Base-by-base conservation (phyloP, 2,797 vertebrate species). In the Cyprinella venusta region DNA sequence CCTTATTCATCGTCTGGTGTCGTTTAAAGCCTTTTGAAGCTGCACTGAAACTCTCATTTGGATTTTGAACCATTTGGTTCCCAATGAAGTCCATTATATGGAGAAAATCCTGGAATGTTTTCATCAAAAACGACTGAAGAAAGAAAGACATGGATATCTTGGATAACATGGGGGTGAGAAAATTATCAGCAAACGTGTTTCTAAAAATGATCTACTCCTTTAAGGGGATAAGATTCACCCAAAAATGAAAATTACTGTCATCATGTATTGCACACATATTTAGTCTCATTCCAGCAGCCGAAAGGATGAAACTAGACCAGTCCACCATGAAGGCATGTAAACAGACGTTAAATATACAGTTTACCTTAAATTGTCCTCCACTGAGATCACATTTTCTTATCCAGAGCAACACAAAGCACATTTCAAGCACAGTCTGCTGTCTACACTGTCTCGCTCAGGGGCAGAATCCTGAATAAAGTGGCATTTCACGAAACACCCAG, bases 221-320 rank as follows among this genome's bases (percentile, higher is more conserved):
- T n/a, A 56, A n/a, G n/a, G 21, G 4, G 21, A 56, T 33, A 33
- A 4, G 8, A 1, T 10, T 56, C 21, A 56, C 54, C 19, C 8
- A n/a, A 10, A 56, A 56, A n/a, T 56, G 0, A 56, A 56, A 4
- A 56, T 56, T 0, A 56, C 52, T 56, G 52, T 9, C 19, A 54
- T 56, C 9, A 56, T n/a, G 3, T 1, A 54, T n/a, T n/a, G n/a
- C n/a, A n/a, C n/a, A n/a, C 26, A 30, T 56, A n/a, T 50, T 52
- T 2, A 52, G 54, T 56, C 63, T 74, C 74, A 86, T 92, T 92
- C 93, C 85, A 71, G 82, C 69, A 84, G 86, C 85, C 87, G 82
- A 91, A 93, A 90, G 89, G 87, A 92, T 91, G 88, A 94, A 90
- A 89, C 82, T 68, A 86, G 69, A 74, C 79, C 87, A 91, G 90